Base-by-base conservation (phyloP, 2,113 vertebrate genomes). In the Heteronetta atricapilla region DNA sequence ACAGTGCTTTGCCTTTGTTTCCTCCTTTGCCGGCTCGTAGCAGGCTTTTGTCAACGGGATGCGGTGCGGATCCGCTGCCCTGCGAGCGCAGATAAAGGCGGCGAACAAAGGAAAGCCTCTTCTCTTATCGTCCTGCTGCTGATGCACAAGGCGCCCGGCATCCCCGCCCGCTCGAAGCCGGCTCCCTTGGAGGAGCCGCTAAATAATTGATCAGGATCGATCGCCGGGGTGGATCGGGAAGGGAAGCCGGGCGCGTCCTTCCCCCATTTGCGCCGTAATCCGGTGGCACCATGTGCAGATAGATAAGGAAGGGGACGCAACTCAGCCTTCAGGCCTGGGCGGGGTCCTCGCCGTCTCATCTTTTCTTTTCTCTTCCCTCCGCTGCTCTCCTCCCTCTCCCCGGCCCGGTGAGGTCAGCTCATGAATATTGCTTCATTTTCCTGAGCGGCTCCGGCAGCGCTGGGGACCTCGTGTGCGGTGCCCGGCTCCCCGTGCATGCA, bases 381-480 rank as follows among this genome's bases (percentile, higher is more conserved):
- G 2, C 86, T 64, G 58, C 78, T 17, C 64, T 26, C 66, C 44
- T 88, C 62, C 89, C 81, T 76, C 53, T 85, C 58, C 33, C 26
- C 4, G 88, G 94, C 92, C 79, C 58, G 21, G 94, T 97, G 97
- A 97, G 97, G 96, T 97, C 97, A 97, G 97, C 97, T 95, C 93
- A 86, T 93, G 96, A 97, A 96, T 96, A 95, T 56, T 68, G 55
- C 96, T 89, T 96, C 97, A 95, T 96, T 98, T 96, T 91, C 92
- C 82, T 89, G 90, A 94, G 89, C 87, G 86, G 84, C 94, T 95
- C 91, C 75, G 96, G 92, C 95, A 89, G 97, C 11, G 90, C 90
- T 52, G 96, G 95, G 95, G 86, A 93, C 96, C 93, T 80, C 84
- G 68, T 68, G 89, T 36, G 89, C 73, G 72, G 66, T 48, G 63